A percentile compares a stretch with the other conserved stretches of the same genome.
Evolutionary conservation across 2,888 invertebrate species (phyloP).

Genomic region (Eristalis tenax): DNA sequence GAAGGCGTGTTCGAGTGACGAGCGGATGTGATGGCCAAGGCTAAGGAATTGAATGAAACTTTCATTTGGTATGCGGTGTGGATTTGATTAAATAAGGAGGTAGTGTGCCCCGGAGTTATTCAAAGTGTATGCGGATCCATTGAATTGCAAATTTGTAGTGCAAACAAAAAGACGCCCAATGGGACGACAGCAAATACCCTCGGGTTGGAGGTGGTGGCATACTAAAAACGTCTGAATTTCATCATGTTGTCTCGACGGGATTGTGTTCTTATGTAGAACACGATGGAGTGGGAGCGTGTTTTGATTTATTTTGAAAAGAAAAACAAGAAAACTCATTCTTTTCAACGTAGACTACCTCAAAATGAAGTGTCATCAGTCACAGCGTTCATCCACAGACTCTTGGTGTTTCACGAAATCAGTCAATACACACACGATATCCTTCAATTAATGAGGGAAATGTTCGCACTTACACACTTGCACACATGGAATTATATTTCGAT

Average conservation of each 20-base stretch:
- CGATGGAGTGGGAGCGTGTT: not conserved
- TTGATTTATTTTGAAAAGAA: not conserved
- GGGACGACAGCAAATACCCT: not conserved
- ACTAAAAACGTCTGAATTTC: not conserved
- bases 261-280: not conserved
- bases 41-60: not conserved
- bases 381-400: too few species aligned
- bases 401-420: too few species aligned
- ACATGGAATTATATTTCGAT: not conserved
- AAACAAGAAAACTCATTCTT: not conserved
- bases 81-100: slow-evolving; percentile 1
- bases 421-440: not conserved
- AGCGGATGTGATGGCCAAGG: not conserved
- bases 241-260: not conserved
- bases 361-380: too few species aligned
- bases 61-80: not conserved
- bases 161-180: not conserved
- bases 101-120: not conserved
- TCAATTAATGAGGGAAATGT: not conserved
- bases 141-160: not conserved
- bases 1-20: not conserved
- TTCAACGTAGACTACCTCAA: too few species aligned
- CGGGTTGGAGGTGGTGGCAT: not conserved
- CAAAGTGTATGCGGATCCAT: not conserved
- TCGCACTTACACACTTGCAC: too few species aligned